Conservation (phyloP, 2,888 invertebrate genomes). For the Phyllotreta cruciferae region DNA sequence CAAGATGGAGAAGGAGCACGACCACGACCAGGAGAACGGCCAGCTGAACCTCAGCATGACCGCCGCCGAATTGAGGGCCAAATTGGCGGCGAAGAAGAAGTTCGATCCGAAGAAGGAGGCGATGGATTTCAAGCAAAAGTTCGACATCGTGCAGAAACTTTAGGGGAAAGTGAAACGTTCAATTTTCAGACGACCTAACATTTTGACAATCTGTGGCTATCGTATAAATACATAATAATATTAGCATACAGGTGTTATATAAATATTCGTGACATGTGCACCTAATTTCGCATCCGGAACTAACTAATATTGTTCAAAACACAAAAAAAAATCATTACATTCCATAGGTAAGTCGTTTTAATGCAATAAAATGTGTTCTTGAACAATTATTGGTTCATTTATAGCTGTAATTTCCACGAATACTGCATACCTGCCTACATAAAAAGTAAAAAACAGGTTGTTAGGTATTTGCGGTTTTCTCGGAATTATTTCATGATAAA, state of each 20-base stretch:
- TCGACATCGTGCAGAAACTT: conserved; percentile 92
- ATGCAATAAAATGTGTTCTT: conserved; percentile 14
- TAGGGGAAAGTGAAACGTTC: conserved; percentile 58
- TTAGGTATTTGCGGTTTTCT: conserved; percentile 11
- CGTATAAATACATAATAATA: conserved; percentile 27
- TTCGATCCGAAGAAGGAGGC: conserved; percentile 89
- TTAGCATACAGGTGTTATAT: conserved; percentile 34
- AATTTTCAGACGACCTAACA: too few species aligned
- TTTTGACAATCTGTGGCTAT: too few species aligned
- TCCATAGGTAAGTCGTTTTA: conserved; percentile 21
- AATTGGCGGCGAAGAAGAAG: conserved; percentile 84
- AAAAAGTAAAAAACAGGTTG: conserved; percentile 7
- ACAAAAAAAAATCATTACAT: conserved; percentile 16
- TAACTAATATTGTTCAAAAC: conserved; percentile 25
- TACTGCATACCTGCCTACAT: conserved; percentile 1
- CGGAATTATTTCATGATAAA: conserved; percentile 2
- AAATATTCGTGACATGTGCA: conserved; percentile 33
- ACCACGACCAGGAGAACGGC: conserved; percentile 55
- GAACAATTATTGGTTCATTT: conserved; percentile 16
- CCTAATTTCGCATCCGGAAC: conserved; percentile 20
- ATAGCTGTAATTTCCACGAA: background rate
- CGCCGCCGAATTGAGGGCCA: conserved; percentile 89
- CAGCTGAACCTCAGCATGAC: conserved; percentile 85
- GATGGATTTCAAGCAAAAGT: conserved; percentile 91
- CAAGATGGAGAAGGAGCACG: too few species aligned